Evolutionary conservation across 2,888 invertebrate genomes (phyloP).

Genomic region (Synergus umbraculus): DNA sequence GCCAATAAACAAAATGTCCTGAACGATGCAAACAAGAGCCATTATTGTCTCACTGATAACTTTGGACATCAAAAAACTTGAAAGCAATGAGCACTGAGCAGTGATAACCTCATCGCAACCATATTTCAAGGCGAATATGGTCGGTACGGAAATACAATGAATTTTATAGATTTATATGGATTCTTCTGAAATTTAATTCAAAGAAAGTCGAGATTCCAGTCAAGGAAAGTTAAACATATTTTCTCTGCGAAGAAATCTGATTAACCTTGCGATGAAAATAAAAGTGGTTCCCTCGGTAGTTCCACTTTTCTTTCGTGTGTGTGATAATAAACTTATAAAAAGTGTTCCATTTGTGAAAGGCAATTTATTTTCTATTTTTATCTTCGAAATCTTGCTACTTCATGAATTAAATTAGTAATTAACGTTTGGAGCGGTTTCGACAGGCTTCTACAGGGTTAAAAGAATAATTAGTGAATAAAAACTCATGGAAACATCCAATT

Average conservation of each 20-base stretch:
- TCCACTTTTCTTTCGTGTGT: background rate
- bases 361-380: background rate
- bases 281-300: background rate
- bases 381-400: background rate
- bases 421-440: background rate
- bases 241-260: too few relatives aligned
- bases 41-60: slow-evolving; percentile 31
- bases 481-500: background rate
- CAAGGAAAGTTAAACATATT: too few relatives aligned
- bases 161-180: too few relatives aligned
- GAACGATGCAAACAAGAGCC: slow-evolving; percentile 19
- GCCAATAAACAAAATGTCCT: slow-evolving; percentile 20
- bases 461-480: background rate
- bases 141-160: too few relatives aligned
- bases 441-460: background rate
- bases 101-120: slow-evolving; percentile 13
- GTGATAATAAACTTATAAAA: background rate
- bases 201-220: too few relatives aligned
- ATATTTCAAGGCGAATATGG: background rate
- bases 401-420: background rate
- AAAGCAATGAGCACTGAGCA: background rate
- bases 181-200: too few relatives aligned
- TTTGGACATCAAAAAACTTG: slow-evolving; percentile 12
- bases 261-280: background rate
- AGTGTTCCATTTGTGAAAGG: background rate